phyloP scores from a whole-genome alignment of 2,113 vertebrate species.

The Siniperca chuatsi region DNA sequence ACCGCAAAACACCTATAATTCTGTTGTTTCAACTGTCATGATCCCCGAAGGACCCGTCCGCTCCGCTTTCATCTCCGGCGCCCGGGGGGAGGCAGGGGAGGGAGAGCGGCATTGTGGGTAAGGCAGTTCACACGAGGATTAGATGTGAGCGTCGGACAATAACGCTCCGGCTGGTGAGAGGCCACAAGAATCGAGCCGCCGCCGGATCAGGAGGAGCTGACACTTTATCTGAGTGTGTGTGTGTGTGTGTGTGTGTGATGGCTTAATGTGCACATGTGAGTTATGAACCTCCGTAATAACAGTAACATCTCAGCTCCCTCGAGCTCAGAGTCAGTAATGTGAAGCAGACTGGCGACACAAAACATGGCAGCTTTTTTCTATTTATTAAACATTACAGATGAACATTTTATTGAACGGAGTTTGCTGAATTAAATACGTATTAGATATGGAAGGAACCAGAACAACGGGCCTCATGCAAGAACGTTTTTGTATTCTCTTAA shows the following conservation, averaged over 20 bases:
- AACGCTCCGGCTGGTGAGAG: slow-evolving; percentile 19
- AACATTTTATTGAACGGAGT: neutral
- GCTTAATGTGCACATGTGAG: slow-evolving; percentile 14
- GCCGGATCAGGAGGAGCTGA: slow-evolving; percentile 18
- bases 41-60: slow-evolving; percentile 5
- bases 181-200: slow-evolving; percentile 55
- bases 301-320: slow-evolving; percentile 8
- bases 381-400: neutral
- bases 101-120: slow-evolving; percentile 47
- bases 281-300: slow-evolving; percentile 32
- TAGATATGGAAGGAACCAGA: neutral
- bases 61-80: slow-evolving; percentile 53
- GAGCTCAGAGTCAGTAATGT: slow-evolving; percentile 32
- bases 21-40: slow-evolving; percentile 47
- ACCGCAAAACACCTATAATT: slow-evolving; percentile 49
- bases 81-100: neutral
- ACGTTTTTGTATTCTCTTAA: too few species aligned
- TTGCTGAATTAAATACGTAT: neutral
- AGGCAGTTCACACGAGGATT: slow-evolving; percentile 53
- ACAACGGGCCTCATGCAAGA: too few species aligned
- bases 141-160: slow-evolving; percentile 26
- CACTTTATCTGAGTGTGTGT: neutral
- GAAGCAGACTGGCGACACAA: slow-evolving; percentile 26
- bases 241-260: neutral
- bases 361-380: neutral